These are phyloP conservation scores for Anticlea derivata DNA, from an alignment of 2,888 invertebrate species.

Conservation along the genomic window DNA sequence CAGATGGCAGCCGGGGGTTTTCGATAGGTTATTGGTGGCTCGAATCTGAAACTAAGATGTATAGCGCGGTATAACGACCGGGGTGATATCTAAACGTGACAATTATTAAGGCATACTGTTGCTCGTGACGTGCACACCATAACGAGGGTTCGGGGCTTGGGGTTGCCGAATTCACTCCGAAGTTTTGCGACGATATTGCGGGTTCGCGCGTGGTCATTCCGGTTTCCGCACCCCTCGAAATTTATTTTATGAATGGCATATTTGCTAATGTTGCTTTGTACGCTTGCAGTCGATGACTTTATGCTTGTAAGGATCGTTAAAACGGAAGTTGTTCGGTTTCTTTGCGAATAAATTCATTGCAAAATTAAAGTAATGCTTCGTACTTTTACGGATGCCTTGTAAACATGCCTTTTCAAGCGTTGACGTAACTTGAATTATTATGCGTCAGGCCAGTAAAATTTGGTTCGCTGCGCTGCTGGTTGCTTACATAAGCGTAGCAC, in stretches of 20 bases:
- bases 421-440: constrained; percentile 12
- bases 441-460: constrained; percentile 8
- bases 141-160: constrained; percentile 36
- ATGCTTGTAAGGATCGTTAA: not conserved
- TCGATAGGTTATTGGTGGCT: constrained; percentile 44
- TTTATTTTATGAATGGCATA: constrained; percentile 28
- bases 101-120: constrained; percentile 31
- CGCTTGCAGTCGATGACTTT: constrained; percentile 6
- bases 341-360: not conserved
- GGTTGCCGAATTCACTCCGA: constrained; percentile 26
- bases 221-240: constrained; percentile 30
- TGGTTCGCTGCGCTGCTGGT: not conserved
- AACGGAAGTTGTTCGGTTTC: not conserved
- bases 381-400: too few relatives aligned
- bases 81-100: constrained; percentile 35
- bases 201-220: constrained; percentile 31
- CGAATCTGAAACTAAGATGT: constrained; percentile 26
- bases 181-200: constrained; percentile 32
- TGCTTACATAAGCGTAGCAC: constrained; percentile 12
- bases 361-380: not conserved
- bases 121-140: constrained; percentile 16
- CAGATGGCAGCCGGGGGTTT: constrained; percentile 49
- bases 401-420: constrained; percentile 1
- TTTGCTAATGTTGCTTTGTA: constrained; percentile 14
- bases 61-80: constrained; percentile 21